phyloP scores from a whole-genome alignment of 2,888 invertebrate genomes.

The Ophioninae sp. region DNA sequence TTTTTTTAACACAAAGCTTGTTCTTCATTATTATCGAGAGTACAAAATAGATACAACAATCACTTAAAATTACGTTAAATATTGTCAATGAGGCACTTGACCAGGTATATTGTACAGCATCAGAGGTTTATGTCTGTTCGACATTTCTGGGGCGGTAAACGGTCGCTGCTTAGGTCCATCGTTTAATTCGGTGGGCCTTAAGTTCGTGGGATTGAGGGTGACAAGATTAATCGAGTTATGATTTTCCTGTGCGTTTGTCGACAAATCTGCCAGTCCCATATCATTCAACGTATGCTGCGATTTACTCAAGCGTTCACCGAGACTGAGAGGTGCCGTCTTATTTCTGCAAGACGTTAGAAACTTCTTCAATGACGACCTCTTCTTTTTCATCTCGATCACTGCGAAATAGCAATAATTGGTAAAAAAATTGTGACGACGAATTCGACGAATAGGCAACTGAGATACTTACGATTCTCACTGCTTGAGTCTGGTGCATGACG shows the following conservation, averaged over 20 bases:
- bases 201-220: slow-evolving; percentile 67
- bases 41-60: slow-evolving; percentile 62
- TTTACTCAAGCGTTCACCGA: slow-evolving; percentile 63
- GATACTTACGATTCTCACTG: slow-evolving; percentile 56
- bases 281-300: slow-evolving; percentile 53
- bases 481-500: slow-evolving; percentile 46
- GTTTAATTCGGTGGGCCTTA: slow-evolving; percentile 40
- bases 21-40: slow-evolving; percentile 47
- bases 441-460: neutral
- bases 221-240: slow-evolving; percentile 64
- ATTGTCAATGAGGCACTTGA: slow-evolving; percentile 70
- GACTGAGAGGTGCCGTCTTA: slow-evolving; percentile 74
- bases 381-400: slow-evolving; percentile 55
- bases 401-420: neutral
- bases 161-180: slow-evolving; percentile 65
- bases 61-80: slow-evolving; percentile 40
- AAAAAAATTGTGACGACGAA: neutral
- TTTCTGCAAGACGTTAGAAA: slow-evolving; percentile 70
- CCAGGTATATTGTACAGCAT: slow-evolving; percentile 71
- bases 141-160: slow-evolving; percentile 72
- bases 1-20: neutral
- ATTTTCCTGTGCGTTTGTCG: slow-evolving; percentile 58
- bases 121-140: slow-evolving; percentile 62
- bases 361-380: slow-evolving; percentile 62
- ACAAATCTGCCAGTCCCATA: slow-evolving; percentile 48